Evolutionary conservation across 1,140 invertebrate genomes (phyloP), one percentile per base, ranked within the genome.

Genomic region (Ceratosolen fusciceps): DNA sequence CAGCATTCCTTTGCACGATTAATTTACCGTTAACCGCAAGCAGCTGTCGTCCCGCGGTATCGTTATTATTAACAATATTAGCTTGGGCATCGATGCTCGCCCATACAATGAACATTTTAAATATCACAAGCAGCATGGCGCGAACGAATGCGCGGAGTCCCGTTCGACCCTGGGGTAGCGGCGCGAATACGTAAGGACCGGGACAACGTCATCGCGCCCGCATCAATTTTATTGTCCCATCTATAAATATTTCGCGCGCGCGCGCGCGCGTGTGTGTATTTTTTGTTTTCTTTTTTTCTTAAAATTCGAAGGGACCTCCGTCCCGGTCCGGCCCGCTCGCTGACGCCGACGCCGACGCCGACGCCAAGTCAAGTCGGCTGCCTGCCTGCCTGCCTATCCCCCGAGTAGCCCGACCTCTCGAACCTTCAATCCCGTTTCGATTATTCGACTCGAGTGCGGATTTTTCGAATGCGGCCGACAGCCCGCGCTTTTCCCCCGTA

Each of bases 231-330:
- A 54, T 77, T 77, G 58, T 68, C 19, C 7, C 1, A 31, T 56
- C 76, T 78, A 78, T 71, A 78, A 47, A 78, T 78, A 78, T 31
- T 49, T 78, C 76, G 21, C 39, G 31, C n/a, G n/a, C n/a, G n/a
- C n/a, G n/a, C n/a, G n/a, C n/a, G n/a, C n/a, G n/a, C n/a, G n/a
- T n/a, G n/a, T n/a, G n/a, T n/a, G n/a, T n/a, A n/a, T n/a, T n/a
- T n/a, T n/a, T n/a, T n/a, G n/a, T n/a, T n/a, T n/a, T n/a, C n/a
- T n/a, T n/a, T n/a, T n/a, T n/a, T 54, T 76, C 68, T 77, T 68
- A 43, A 2, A 74, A 74, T 58, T 74, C 43, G 58, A 73, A 56
- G 52, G 29, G 31, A 73, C 39, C 58, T n/a, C n/a, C n/a, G n/a
- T n/a, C n/a, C n/a, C n/a, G n/a, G n/a, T n/a, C n/a, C n/a, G n/a